Conservation (phyloP, 2,113 vertebrate genomes). For the Heterotis niloticus region DNA sequence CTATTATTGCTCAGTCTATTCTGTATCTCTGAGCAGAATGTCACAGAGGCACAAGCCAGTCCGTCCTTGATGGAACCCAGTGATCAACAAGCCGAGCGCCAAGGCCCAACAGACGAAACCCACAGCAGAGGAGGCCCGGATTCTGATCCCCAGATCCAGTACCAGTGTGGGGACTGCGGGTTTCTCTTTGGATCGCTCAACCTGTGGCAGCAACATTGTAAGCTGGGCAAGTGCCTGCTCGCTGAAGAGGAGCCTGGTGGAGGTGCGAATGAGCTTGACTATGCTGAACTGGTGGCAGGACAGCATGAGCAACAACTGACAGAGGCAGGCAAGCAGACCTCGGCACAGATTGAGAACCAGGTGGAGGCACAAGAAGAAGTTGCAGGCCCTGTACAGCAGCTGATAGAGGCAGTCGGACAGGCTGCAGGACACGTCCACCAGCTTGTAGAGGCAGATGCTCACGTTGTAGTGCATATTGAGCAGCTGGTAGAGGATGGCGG, state of each 20-base stretch:
- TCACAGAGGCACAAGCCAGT: constrained; percentile 35
- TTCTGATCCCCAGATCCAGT: constrained; percentile 65
- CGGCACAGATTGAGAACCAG: too few relatives aligned
- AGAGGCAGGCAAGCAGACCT: too few relatives aligned
- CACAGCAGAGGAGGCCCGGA: constrained; percentile 41
- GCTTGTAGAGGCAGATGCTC: background rate
- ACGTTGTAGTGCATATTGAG: too few relatives aligned
- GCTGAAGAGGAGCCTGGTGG: constrained; percentile 32
- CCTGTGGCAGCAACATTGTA: constrained; percentile 79
- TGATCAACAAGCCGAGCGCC: constrained; percentile 42
- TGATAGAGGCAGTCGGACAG: too few relatives aligned
- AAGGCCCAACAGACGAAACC: constrained; percentile 31
- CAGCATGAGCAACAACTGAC: too few relatives aligned
- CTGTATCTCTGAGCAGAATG: constrained; percentile 35
- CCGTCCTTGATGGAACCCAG: constrained; percentile 30
- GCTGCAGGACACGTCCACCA: too few relatives aligned
- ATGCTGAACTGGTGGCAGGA: too few relatives aligned
- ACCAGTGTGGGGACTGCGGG: constrained; percentile 83
- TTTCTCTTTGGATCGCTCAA: constrained; percentile 74
- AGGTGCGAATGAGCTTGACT: background rate
- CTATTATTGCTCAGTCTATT: background rate
- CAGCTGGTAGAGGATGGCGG: too few relatives aligned
- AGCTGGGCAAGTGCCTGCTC: constrained; percentile 51
- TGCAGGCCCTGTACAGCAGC: too few relatives aligned
- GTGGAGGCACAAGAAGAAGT: too few relatives aligned